Evolutionary conservation across 2,113 vertebrate genomes (phyloP).

Genomic region (Erythrolamprus reginae): DNA sequence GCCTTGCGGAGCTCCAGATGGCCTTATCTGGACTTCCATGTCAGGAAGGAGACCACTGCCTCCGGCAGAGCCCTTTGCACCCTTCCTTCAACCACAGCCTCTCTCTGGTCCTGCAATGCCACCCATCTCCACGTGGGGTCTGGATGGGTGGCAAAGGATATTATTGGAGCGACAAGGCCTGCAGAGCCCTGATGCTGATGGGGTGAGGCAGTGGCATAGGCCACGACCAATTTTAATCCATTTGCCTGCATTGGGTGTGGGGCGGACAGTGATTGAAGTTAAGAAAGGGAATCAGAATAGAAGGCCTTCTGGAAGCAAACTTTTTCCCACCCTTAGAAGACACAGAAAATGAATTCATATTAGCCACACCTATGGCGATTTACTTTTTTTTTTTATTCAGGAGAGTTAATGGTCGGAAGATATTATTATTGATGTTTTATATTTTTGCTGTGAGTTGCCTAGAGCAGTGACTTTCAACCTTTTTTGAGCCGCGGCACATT

Average conservation of each 20-base stretch:
- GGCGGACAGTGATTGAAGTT: background rate
- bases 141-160: background rate
- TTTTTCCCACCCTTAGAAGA: background rate
- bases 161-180: background rate
- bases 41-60: too few species aligned
- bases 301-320: background rate
- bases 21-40: too few species aligned
- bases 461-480: too few species aligned
- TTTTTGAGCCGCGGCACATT: too few species aligned
- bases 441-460: too few species aligned
- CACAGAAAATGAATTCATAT: background rate
- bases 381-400: background rate
- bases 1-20: too few species aligned
- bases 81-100: too few species aligned
- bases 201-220: background rate
- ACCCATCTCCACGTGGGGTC: background rate
- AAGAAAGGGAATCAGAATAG: background rate
- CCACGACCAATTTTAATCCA: background rate
- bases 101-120: too few species aligned
- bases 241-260: background rate
- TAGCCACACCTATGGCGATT: background rate
- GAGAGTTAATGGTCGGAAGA: background rate
- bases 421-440: too few species aligned
- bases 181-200: background rate
- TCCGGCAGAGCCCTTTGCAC: too few species aligned